A percentile compares a stretch with the other conserved stretches of the same genome.
These are phyloP conservation scores for Pseudeuparius sepicola DNA, from an alignment of 2,888 invertebrate species.

Conservation along the genomic window DNA sequence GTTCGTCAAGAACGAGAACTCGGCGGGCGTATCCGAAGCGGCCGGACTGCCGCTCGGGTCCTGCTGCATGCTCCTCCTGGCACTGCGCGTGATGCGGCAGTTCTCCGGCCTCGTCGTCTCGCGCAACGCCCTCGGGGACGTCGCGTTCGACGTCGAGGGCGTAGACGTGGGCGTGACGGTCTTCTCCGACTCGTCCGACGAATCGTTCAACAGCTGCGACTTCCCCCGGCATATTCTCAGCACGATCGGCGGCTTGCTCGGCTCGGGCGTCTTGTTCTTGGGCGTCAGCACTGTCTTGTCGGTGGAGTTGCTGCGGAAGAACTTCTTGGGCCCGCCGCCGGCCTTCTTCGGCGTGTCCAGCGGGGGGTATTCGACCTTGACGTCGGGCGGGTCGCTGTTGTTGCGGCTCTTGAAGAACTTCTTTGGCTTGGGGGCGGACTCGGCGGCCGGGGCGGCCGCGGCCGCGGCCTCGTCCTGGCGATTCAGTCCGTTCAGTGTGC, in stretches of 20 bases:
- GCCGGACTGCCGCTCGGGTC: conserved; percentile 37
- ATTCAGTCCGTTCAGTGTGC: conserved; percentile 57
- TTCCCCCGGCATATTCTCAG: conserved; percentile 76
- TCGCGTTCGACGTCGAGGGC: conserved; percentile 43
- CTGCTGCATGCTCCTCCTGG: conserved; percentile 39
- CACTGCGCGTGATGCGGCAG: conserved; percentile 38
- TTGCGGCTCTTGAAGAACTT: conserved; percentile 86
- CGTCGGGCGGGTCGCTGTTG: conserved; percentile 49
- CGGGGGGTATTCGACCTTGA: neutral
- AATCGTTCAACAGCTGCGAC: conserved; percentile 42
- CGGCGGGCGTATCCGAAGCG: conserved; percentile 33
- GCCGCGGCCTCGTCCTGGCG: conserved; percentile 20
- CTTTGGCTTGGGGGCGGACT: conserved; percentile 58
- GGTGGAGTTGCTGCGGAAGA: conserved; percentile 32
- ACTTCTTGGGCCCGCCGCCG: conserved; percentile 32
- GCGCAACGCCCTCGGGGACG: conserved; percentile 37
- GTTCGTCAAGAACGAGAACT: conserved; percentile 34
- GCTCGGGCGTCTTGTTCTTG: conserved; percentile 31
- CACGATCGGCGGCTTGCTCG: conserved; percentile 64
- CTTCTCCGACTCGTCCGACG: conserved; percentile 37
- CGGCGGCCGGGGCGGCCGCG: conserved; percentile 35
- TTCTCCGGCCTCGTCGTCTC: conserved; percentile 31
- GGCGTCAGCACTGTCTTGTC: conserved; percentile 34
- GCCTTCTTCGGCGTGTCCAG: neutral
- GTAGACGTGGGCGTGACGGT: conserved; percentile 41